These are phyloP conservation scores for Neolamprologus modestus DNA, from an alignment of 2,113 vertebrate genomes.

Conservation along the genomic window DNA sequence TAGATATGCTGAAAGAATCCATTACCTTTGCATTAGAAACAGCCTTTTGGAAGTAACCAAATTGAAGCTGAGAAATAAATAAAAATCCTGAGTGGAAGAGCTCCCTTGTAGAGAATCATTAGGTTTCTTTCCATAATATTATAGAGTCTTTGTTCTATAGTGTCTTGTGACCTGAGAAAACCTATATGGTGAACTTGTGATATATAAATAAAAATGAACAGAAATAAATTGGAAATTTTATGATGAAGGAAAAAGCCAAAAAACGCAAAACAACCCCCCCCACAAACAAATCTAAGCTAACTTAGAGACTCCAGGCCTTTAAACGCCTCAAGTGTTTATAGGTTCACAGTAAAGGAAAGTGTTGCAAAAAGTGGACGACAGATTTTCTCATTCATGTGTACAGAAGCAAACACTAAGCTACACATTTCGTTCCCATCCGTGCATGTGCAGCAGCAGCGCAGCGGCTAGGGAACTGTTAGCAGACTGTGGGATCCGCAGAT, in stretches of 20 bases:
- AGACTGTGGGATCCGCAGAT: conserved; percentile 56
- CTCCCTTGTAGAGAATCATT: neutral
- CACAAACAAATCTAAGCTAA: neutral
- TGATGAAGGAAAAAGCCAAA: neutral
- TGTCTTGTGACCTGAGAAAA: neutral
- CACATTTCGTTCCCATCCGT: conserved; percentile 6
- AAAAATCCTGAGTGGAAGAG: neutral
- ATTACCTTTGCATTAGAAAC: neutral
- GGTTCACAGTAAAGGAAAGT: neutral
- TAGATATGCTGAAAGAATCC: neutral
- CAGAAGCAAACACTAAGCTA: neutral
- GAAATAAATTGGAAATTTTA: neutral
- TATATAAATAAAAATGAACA: neutral
- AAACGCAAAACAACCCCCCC: neutral
- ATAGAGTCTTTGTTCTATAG: neutral
- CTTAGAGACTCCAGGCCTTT: neutral
- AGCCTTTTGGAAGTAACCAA: neutral
- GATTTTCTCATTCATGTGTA: neutral
- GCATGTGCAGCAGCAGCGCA: neutral
- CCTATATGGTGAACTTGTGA: neutral
- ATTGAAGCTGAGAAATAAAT: neutral
- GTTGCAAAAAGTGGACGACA: neutral
- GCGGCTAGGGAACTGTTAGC: conserved; percentile 15
- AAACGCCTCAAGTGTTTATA: neutral
- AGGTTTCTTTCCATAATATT: neutral